Percentiles rank a stretch among this genome's conserved stretches.
These are phyloP conservation scores for Drosophila erecta DNA, from an alignment of 1,140 invertebrate genomes.

Conservation along the genomic window DNA sequence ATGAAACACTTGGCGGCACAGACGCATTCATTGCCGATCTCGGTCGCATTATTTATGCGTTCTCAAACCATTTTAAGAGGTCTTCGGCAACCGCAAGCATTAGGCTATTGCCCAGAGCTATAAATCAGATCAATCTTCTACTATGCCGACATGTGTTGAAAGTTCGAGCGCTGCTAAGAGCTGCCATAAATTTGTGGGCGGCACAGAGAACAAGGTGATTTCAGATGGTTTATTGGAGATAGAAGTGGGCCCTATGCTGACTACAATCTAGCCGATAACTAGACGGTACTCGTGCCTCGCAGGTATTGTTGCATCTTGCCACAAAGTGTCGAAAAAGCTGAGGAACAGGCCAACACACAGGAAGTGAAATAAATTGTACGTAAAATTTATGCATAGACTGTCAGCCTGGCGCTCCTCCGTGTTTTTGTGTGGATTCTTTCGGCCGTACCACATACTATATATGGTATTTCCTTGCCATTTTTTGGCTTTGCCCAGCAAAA, in stretches of 20 bases:
- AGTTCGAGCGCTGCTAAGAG: slow-evolving; percentile 46
- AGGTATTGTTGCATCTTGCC: slow-evolving; percentile 36
- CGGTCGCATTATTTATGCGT: slow-evolving; percentile 66
- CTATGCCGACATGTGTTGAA: slow-evolving; percentile 40
- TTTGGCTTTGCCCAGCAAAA: slow-evolving; percentile 50
- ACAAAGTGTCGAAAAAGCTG: slow-evolving; percentile 50
- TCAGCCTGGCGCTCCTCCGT: slow-evolving; percentile 5
- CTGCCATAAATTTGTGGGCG: slow-evolving; percentile 57
- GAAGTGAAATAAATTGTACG: slow-evolving; percentile 56
- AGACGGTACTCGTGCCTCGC: slow-evolving; percentile 5
- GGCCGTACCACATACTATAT: slow-evolving; percentile 3
- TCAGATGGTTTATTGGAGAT: slow-evolving; percentile 36
- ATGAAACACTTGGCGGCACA: slow-evolving; percentile 27
- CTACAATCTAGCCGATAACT: slow-evolving; percentile 12
- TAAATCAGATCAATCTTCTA: slow-evolving; percentile 62
- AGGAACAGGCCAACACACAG: slow-evolving; percentile 23
- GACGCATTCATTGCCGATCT: not conserved
- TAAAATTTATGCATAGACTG: slow-evolving; percentile 52
- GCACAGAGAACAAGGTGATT: slow-evolving; percentile 37
- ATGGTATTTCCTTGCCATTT: slow-evolving; percentile 24
- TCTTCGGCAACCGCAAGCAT: slow-evolving; percentile 15
- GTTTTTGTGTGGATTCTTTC: slow-evolving; percentile 20
- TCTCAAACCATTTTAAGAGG: slow-evolving; percentile 59
- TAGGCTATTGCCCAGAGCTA: slow-evolving; percentile 30
- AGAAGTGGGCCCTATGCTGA: slow-evolving; percentile 23